Percentiles rank a stretch among this genome's conserved stretches.
Evolutionary conservation across 2,888 invertebrate genomes (phyloP).

Genomic region (Diachrysia chrysitis): DNA sequence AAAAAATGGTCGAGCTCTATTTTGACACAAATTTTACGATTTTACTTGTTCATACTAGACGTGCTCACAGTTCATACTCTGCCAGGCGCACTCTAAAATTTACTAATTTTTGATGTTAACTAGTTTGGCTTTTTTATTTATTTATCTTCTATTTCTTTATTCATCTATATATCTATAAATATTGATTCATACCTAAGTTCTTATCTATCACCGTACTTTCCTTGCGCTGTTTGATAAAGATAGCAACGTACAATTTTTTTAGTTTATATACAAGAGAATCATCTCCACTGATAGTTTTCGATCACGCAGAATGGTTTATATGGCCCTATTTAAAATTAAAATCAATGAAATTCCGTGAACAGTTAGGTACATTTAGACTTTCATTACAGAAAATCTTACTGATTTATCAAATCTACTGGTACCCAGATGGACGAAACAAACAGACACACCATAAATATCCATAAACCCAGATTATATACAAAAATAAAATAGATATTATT

Average conservation of each 20-base stretch:
- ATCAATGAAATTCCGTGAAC: neutral
- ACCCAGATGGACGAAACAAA: neutral
- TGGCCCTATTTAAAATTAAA: neutral
- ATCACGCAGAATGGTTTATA: neutral
- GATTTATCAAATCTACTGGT: neutral
- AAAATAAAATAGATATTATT: conserved; percentile 16
- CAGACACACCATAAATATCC: neutral
- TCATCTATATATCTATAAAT: no score
- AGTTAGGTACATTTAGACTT: neutral
- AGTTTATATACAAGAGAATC: neutral
- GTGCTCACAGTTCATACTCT: no score
- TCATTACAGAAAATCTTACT: neutral
- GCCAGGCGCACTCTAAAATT: no score
- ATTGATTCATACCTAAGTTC: neutral
- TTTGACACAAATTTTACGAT: no score
- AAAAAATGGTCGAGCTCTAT: no score
- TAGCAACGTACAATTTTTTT: neutral
- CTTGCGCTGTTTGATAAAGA: neutral
- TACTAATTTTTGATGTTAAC: no score
- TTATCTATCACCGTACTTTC: neutral
- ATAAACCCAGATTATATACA: neutral
- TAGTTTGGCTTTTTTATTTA: no score
- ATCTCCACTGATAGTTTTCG: neutral
- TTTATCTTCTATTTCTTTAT: no score
- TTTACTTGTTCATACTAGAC: no score